A percentile compares a stretch with the other conserved stretches of the same genome.
Evolutionary conservation across 2,113 vertebrate species (phyloP).

Genomic region (Okapia johnstoni): DNA sequence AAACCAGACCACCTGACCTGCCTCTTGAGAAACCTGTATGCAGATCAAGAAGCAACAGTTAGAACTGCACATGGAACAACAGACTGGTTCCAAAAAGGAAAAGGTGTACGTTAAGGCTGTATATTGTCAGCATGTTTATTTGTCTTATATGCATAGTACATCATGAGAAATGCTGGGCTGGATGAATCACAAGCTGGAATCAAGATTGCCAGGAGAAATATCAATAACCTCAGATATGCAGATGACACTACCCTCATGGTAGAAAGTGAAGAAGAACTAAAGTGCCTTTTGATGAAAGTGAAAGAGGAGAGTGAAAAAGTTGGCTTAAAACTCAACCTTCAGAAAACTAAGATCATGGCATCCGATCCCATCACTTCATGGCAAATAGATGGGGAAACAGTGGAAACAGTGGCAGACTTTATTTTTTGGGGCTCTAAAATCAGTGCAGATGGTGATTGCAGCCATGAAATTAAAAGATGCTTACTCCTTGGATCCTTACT

Average conservation of each 20-base stretch:
- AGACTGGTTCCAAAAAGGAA: neutral
- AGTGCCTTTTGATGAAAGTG: too few species aligned
- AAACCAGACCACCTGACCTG: neutral
- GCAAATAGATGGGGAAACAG: neutral
- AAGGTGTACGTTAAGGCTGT: accelerated
- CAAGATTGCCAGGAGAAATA: neutral
- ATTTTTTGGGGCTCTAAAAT: accelerated
- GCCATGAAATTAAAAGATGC: neutral
- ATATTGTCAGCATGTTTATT: neutral
- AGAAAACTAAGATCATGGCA: too few species aligned
- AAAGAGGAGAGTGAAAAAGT: too few species aligned
- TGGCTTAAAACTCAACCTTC: too few species aligned
- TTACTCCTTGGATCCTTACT: neutral
- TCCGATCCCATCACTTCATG: too few species aligned
- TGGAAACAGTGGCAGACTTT: neutral
- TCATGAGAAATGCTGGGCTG: neutral
- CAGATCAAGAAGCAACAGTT: neutral
- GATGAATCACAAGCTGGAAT: neutral
- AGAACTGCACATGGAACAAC: neutral
- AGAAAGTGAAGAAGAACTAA: too few species aligned
- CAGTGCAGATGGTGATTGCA: neutral
- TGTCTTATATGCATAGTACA: neutral
- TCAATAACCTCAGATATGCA: neutral
- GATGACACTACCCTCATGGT: too few species aligned
- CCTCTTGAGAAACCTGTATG: neutral